Evolutionary conservation across 2,888 invertebrate genomes (phyloP).

Genomic region (Dasysyrphus albostriatus): DNA sequence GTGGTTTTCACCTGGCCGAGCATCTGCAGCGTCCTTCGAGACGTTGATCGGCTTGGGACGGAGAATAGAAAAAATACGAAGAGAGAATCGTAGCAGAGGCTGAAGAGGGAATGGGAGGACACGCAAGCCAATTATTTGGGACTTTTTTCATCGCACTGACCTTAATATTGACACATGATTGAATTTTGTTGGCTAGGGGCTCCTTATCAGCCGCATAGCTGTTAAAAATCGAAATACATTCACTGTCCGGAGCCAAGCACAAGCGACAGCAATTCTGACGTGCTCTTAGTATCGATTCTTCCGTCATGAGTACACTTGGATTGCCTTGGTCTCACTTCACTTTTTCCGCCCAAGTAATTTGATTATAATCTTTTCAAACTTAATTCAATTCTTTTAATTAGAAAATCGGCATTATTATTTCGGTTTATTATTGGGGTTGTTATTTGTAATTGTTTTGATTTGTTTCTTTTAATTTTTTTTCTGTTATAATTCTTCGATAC

Average conservation of each 20-base stretch:
- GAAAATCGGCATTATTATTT: constrained; percentile 48
- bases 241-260: constrained; percentile 83
- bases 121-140: constrained; percentile 32
- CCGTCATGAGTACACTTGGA: constrained; percentile 74
- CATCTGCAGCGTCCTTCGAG: constrained; percentile 71
- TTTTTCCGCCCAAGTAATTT: constrained; percentile 18
- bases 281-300: constrained; percentile 78
- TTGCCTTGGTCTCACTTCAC: constrained; percentile 43
- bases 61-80: constrained; percentile 24
- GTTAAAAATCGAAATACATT: constrained; percentile 84
- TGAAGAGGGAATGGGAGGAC: constrained; percentile 30
- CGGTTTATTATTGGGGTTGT: constrained; percentile 29
- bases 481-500: constrained; percentile 30
- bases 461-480: constrained; percentile 40
- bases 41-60: constrained; percentile 41
- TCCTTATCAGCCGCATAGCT: constrained; percentile 84
- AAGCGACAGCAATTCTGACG: constrained; percentile 83
- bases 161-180: constrained; percentile 84
- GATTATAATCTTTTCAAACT: constrained; percentile 38
- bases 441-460: constrained; percentile 73
- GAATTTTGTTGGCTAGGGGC: constrained; percentile 83
- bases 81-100: background rate
- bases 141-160: constrained; percentile 79
- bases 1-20: constrained; percentile 67
- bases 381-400: constrained; percentile 29